These are phyloP conservation scores for Hemichromis elongatus DNA, from an alignment of 2,113 vertebrate genomes.

Conservation along the genomic window DNA sequence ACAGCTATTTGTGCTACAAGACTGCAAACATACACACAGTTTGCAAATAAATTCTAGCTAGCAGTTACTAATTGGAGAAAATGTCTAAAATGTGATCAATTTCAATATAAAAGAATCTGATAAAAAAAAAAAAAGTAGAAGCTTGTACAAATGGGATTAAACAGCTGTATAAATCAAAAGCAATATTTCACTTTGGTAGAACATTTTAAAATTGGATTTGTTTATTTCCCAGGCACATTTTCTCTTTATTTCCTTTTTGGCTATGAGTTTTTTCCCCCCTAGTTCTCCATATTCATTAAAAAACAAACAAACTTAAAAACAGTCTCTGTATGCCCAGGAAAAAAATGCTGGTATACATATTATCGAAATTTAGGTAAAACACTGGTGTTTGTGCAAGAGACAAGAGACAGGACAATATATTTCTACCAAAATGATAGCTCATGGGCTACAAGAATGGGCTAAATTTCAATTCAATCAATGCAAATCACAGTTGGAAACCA, in stretches of 20 bases:
- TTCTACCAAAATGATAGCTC: constrained; percentile 38
- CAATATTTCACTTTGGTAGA: constrained; percentile 46
- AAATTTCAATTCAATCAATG: constrained; percentile 45
- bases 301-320: neutral
- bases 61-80: neutral
- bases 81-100: neutral
- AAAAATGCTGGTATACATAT: neutral
- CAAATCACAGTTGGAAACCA: neutral
- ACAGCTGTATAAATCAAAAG: neutral
- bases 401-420: neutral
- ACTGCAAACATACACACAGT: neutral
- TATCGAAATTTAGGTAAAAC: neutral
- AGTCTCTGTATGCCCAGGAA: neutral
- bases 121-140: neutral
- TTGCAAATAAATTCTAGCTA: neutral
- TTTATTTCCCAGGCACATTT: neutral
- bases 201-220: neutral
- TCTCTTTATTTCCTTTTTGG: neutral
- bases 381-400: neutral
- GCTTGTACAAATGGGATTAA: neutral
- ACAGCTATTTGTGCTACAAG: neutral
- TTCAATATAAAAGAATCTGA: neutral
- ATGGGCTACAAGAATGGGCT: neutral
- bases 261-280: neutral
- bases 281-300: neutral